Percentiles rank a stretch among this genome's conserved stretches.
Evolutionary conservation across 2,113 vertebrate species (phyloP).

Genomic region (Baryphthengus martii): DNA sequence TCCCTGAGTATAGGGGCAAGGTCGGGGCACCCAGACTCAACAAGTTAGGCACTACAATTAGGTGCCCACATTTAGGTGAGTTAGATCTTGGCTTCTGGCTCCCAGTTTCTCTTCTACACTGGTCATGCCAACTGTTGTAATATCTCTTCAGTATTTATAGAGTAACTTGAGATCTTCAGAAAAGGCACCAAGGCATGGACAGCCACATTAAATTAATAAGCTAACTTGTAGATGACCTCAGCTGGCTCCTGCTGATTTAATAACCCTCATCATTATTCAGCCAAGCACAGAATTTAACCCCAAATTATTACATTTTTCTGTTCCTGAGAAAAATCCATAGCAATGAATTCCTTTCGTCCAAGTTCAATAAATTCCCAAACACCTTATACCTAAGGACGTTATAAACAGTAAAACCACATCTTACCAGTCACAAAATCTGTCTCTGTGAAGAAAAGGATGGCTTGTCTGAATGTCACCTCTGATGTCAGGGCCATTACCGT

Average conservation of each 20-base stretch:
- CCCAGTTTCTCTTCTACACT: not conserved
- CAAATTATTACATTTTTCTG: not conserved
- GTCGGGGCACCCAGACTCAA: not conserved
- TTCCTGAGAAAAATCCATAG: not conserved
- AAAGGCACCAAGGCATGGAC: not conserved
- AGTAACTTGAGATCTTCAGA: not conserved
- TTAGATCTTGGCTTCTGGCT: not conserved
- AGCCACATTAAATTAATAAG: not conserved
- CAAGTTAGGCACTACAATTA: not conserved
- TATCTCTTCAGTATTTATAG: not conserved
- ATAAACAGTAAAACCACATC: not conserved
- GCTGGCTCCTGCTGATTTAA: not conserved
- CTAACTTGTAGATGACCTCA: not conserved
- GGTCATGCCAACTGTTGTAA: not conserved
- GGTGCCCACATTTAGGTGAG: not conserved
- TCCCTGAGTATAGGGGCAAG: not conserved
- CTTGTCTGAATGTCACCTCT: constrained; percentile 73
- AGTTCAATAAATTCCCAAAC: not conserved
- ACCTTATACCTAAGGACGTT: not conserved
- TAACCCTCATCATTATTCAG: not conserved
- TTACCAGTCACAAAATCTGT: constrained; percentile 65
- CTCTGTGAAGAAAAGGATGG: constrained; percentile 71
- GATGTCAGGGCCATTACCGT: constrained; percentile 72
- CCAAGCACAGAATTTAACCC: not conserved
- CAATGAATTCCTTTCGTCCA: not conserved